These are phyloP conservation scores for Festucalex cinctus DNA, from an alignment of 2,113 vertebrate species.

Conservation along the genomic window DNA sequence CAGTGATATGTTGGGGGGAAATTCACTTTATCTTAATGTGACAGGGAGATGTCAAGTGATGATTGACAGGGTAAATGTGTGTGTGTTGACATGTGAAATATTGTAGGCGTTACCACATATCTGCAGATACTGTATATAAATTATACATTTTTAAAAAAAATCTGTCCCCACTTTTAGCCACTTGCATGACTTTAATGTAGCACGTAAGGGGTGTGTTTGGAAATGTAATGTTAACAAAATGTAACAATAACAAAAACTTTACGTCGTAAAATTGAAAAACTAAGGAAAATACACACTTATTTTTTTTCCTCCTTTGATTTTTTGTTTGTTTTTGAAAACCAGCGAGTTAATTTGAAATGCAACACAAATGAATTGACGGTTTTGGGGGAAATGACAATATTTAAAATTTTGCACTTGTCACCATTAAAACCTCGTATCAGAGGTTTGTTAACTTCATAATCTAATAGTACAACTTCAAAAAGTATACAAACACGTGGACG, in stretches of 20 bases:
- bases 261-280: no score
- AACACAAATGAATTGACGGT: neutral
- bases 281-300: no score
- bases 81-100: neutral
- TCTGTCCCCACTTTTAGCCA: neutral
- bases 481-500: conserved; percentile 5
- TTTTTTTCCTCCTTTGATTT: no score
- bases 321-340: no score
- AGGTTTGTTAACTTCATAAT: neutral
- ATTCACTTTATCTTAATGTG: neutral
- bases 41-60: neutral
- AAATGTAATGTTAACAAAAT: neutral
- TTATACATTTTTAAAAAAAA: neutral
- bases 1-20: neutral
- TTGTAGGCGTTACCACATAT: neutral
- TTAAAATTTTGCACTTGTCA: conserved; percentile 25
- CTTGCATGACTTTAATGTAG: neutral
- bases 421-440: neutral
- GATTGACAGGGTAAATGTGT: neutral
- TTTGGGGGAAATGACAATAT: conserved; percentile 3
- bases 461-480: neutral
- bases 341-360: neutral
- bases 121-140: neutral
- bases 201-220: neutral
- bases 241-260: neutral